phyloP scores from a whole-genome alignment of 2,888 invertebrate genomes.

The Dichetophora obliterata region DNA sequence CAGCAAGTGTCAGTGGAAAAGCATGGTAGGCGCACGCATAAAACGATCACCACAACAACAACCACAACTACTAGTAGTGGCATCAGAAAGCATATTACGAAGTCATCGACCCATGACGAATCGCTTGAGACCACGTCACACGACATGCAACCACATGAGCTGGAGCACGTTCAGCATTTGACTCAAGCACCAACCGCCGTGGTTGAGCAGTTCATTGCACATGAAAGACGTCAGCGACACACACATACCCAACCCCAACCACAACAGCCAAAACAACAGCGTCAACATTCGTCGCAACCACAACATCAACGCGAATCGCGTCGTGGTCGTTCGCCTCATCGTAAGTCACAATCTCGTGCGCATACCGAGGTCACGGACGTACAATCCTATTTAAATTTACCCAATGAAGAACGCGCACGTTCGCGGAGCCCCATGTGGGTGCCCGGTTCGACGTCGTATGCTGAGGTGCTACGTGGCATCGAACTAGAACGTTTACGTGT shows the following conservation, averaged over 20 bases:
- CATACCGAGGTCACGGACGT: neutral
- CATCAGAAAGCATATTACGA: neutral
- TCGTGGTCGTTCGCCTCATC: constrained; percentile 63
- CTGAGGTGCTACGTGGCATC: constrained; percentile 81
- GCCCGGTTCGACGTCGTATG: constrained; percentile 82
- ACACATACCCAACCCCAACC: constrained; percentile 38
- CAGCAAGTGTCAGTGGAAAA: constrained; percentile 41
- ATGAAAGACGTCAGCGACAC: constrained; percentile 43
- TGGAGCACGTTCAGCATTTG: neutral
- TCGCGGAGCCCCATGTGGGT: constrained; percentile 82
- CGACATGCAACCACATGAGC: neutral
- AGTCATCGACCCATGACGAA: constrained; percentile 7
- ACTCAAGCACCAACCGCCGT: neutral
- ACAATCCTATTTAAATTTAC: constrained; percentile 54
- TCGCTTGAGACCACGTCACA: neutral
- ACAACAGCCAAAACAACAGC: constrained; percentile 39
- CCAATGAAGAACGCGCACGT: constrained; percentile 68
- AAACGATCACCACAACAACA: constrained; percentile 40
- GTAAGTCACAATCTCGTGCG: constrained; percentile 46
- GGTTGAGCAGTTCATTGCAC: constrained; percentile 27
- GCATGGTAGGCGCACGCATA: constrained; percentile 40
- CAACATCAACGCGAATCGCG: constrained; percentile 48
- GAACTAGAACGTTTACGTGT: constrained; percentile 61
- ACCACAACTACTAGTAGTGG: constrained; percentile 6
- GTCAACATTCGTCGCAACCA: constrained; percentile 35